Evolutionary conservation across 2,113 vertebrate species (phyloP).

Genomic region (Microtus pennsylvanicus): DNA sequence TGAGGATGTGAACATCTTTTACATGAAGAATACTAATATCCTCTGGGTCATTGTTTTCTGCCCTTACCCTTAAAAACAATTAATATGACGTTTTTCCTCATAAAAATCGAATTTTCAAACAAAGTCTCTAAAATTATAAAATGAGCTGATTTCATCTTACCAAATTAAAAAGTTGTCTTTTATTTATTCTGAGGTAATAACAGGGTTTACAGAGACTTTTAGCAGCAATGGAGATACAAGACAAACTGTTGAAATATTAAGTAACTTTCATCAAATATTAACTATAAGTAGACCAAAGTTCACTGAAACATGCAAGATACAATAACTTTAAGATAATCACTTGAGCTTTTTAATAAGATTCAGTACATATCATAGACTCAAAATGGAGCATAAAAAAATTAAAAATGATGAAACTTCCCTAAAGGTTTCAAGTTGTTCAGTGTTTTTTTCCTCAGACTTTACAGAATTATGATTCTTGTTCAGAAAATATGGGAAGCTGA

Average conservation of each 20-base stretch:
- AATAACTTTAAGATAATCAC: constrained; percentile 51
- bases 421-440: background rate
- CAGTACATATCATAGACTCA: background rate
- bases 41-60: background rate
- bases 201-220: background rate
- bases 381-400: constrained; percentile 6
- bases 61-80: background rate
- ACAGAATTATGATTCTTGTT: background rate
- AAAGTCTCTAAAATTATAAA: background rate
- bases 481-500: background rate
- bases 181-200: constrained; percentile 25
- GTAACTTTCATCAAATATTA: constrained; percentile 69
- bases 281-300: constrained; percentile 57
- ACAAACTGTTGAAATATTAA: constrained; percentile 59
- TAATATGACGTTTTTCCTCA: background rate
- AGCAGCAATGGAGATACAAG: background rate
- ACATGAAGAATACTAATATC: background rate
- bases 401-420: constrained; percentile 1
- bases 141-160: background rate
- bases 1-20: background rate
- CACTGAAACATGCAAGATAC: constrained; percentile 18
- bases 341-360: constrained; percentile 53
- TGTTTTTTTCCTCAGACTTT: background rate
- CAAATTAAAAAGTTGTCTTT: background rate
- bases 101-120: background rate